Conservation (phyloP, 2,888 invertebrate species). For the Drosophila meridiana region DNA sequence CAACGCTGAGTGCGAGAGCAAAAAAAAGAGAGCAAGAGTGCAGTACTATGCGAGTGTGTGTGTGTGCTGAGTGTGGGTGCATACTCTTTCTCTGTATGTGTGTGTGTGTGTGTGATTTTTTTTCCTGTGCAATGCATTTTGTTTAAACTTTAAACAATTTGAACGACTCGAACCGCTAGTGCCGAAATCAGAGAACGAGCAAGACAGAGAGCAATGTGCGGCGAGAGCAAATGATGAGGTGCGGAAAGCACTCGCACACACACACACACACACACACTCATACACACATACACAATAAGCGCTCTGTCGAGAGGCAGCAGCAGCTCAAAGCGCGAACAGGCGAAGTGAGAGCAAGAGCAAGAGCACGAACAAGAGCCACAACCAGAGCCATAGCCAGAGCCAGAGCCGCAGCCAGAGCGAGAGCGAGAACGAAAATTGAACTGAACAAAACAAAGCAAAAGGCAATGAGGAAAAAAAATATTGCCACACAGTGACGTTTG, state of each 20-base stretch:
- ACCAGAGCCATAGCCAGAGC: neutral
- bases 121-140: conserved; percentile 44
- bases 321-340: conserved; percentile 12
- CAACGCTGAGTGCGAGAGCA: conserved; percentile 20
- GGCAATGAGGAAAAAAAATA: conserved; percentile 32
- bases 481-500: conserved; percentile 47
- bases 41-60: conserved; percentile 5
- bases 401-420: conserved; percentile 5
- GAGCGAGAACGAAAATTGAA: conserved; percentile 30
- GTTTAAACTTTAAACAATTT: conserved; percentile 60
- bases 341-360: conserved; percentile 11
- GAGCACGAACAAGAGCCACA: neutral
- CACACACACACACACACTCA: neutral
- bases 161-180: conserved; percentile 27
- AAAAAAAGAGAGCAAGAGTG: conserved; percentile 3
- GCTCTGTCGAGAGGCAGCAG: conserved; percentile 19
- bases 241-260: conserved; percentile 23
- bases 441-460: conserved; percentile 58
- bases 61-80: conserved; percentile 25
- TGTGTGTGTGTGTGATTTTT: conserved; percentile 2
- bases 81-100: conserved; percentile 3
- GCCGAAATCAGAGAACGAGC: conserved; percentile 14
- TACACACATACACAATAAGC: conserved; percentile 16
- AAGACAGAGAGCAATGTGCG: conserved; percentile 10
- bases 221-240: conserved; percentile 42